Evolutionary conservation across 2,888 invertebrate species (phyloP), one percentile per base, ranked within the genome.

Genomic region (Agrochola macilenta): DNA sequence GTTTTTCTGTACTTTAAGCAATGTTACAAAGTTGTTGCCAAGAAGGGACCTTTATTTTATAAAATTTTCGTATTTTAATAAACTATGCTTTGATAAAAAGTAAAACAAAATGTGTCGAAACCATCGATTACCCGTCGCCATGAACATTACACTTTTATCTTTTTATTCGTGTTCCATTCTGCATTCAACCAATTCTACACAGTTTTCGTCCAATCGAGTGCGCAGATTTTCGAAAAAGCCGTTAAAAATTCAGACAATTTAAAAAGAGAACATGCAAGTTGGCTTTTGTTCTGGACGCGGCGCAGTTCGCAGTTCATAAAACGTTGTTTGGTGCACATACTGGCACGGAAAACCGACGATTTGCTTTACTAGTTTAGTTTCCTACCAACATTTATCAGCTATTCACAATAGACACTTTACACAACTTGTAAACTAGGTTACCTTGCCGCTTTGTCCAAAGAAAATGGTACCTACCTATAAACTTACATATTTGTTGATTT

Each of bases 261-360:
- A 63, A 84, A 77, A 71, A 82, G 49, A 76, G 58, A 74, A 73
- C 58, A 54, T 63, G 58, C 52, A 66, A n/a, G 66, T 71, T 75
- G 71, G 74, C 68, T 68, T 78, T 85, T 79, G 71, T 81, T 68
- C 23, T 63, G 2, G 20, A 30, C 60, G 39, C 60, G 35, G 26
- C 60, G 49, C 52, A 71, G 76, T 87, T 83, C 43, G 64, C 71
- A 83, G 61, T 78, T 74, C 83, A 84, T 84, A 79, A 81, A 83
- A 39, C 54, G 39, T 64, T 77, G 70, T 74, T 57, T 54, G 61
- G 73, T 69, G 65, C 65, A 57, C 30, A 30, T n/a, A 35, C 23
- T 54, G 60, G 72, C 43, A 39, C 64, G 57, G 49, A 35, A 57
- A 69, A 46, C 30, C 14, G 35, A 52, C 52, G 39, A 74, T 83